Base-by-base conservation (phyloP, 2,888 invertebrate species). In the Ichneumon xanthorius region DNA sequence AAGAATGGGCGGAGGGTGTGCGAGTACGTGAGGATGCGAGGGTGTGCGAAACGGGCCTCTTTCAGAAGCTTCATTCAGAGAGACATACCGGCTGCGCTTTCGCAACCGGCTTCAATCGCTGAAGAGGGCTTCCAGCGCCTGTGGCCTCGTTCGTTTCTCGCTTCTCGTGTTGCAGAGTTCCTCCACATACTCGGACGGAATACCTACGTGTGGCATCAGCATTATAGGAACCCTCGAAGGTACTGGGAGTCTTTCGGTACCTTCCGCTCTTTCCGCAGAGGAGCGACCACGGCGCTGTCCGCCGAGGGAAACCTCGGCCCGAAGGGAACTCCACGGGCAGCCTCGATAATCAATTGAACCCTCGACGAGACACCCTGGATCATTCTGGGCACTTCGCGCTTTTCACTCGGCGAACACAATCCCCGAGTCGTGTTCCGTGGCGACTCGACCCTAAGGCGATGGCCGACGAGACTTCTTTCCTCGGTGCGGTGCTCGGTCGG, bases 31-130 rank as follows among this genome's bases (percentile, higher is more conserved):
- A 30, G 67, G 55, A 72, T 61, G 73, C 33, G 30, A 45, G 48
- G 70, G 70, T 16, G 48, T 73, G 73, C 75, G 82, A 79, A 82
- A 82, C 82, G 75, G 79, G 75, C 53, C 73, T 82, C 82, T 85
- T 82, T 85, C 82, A 85, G 70, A 82, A 85, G 75, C 82, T 85
- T 71, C 82, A 85, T 85, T 85, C 85, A 79, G 70, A 55, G 53
- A 73, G 72, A 75, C 80, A 71, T 75, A 70, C 58, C 22, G 19
- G 73, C 50, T 65, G 45, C 72, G 79, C 63, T 82, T 71, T 82
- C 71, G 40, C 78, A 68, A 73, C 68, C 79, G 55, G 48, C 70
- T 85, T 78, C 85, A 81, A 85, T 85, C 79, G 79, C 55, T 81
- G 73, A 30, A 30, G 61, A 61, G 33, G 61, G 19, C 58, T 58